These are phyloP conservation scores for Oreochromis mossambicus DNA, from an alignment of 2,797 vertebrate species.

Conservation along the genomic window DNA sequence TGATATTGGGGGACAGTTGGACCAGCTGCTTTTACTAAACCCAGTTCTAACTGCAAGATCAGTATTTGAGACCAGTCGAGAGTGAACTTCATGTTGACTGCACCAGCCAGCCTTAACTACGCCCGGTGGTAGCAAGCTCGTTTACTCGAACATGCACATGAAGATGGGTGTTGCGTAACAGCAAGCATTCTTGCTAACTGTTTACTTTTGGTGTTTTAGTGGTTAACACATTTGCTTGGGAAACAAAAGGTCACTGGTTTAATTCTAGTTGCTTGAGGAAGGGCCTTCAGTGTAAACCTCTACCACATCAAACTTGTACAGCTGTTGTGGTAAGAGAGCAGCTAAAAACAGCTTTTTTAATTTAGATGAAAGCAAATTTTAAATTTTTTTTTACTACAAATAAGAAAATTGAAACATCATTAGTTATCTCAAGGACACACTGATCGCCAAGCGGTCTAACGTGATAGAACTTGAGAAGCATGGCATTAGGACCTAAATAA, in stretches of 20 bases:
- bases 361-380: not conserved
- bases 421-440: not conserved
- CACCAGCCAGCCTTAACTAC: not conserved
- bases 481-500: not conserved
- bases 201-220: not conserved
- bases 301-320: not conserved
- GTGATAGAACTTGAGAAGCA: not conserved
- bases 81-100: not conserved
- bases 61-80: not conserved
- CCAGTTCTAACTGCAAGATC: not conserved
- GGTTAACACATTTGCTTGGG: not conserved
- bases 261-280: not conserved
- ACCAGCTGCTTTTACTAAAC: not conserved
- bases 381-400: not conserved
- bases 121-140: not conserved
- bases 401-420: not conserved
- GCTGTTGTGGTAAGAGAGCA: not conserved
- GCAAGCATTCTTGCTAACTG: not conserved
- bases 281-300: not conserved
- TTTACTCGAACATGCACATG: not conserved
- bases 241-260: not conserved
- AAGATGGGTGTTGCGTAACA: not conserved
- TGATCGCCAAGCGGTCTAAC: not conserved
- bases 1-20: not conserved
- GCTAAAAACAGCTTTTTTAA: not conserved